Base-by-base conservation (phyloP, 2,113 vertebrate genomes). In the Blennius ocellaris region DNA sequence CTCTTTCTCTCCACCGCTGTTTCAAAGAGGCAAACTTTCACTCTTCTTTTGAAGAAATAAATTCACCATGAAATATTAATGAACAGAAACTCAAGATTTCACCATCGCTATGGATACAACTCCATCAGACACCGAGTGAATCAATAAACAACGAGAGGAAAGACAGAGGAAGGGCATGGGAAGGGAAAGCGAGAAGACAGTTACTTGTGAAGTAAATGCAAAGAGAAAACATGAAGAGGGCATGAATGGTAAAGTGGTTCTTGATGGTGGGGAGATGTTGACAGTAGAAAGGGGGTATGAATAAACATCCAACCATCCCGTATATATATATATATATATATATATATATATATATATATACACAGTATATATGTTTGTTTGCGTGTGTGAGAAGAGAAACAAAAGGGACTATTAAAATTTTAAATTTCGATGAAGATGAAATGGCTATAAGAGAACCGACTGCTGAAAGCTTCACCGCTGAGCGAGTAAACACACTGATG, bases 31-130 rank as follows among this genome's bases (percentile, higher is more conserved):
- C 30, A 61, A 62, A 71, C 62, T 72, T 68, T 76, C 55, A 80
- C 37, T 54, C 69, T 64, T 68, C 43, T 81, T 69, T 76, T 62
- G 40, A 48, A 71, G 73, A 80, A 84, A 86, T 64, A 74, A 80
- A 73, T 80, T 63, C 38, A 10, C 11, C 0, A 86, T 91, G 62
- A 85, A 92, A 92, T 91, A 91, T 91, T 89, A 80, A 92, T 86
- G 55, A 87, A 70, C 11, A 41, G 52, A 85, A 87, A 82, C 53
- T 80, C 81, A 74, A 76, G 65, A 87, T 90, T 84, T 84, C 73
- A 49, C 68, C 44, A 67, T 89, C 80, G 39, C 81, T 80, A 85
- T 90, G 88, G 89, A 73, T 72, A 83, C 73, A 49, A 30, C 64
- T 63, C 45, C 52, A 57, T 67, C 72, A 67, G 51, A 71, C 78